Base-by-base conservation (phyloP, 2,888 invertebrate species). In the Chrysopilus asiliformis region DNA sequence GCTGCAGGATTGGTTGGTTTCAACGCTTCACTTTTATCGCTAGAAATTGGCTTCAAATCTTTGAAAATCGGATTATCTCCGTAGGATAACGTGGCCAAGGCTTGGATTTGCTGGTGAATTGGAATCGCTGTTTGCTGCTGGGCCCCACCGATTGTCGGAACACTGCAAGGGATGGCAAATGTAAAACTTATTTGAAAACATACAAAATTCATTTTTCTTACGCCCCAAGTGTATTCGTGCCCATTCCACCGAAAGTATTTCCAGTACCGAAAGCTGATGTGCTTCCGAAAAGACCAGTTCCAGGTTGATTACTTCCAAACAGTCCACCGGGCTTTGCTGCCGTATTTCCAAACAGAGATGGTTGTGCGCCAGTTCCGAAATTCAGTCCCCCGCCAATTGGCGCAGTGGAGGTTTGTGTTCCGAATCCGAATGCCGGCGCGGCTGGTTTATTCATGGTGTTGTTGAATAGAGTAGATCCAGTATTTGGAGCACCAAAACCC, bases 11-110 rank as follows among this genome's bases (percentile, higher is more conserved):
- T 79, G 0, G 78, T 75, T 1, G 79, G 76, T 47, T 78, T 79
- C 16, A 81, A 57, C 1, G 76, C 68, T 37, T 79, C 78, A 2
- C 71, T 63, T 49, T 60, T 55, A 65, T 71, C 61, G 62, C 62
- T 56, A 0, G 65, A 57, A 2, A 64, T 61, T 0, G 65, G 64
- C 27, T 68, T 57, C 1, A 86, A 57, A 53, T 84, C 83, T 50
- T 81, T 81, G 57, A 86, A 79, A 2, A 93, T 72, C 1, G 86
- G 81, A 22, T 81, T 81, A 55, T 90, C 86, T 0, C 91, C 90
- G 53, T 86, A 93, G 0, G 91, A 91, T 1, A 82, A 72, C 2
- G 81, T 76, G 0, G 82, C 78, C 26, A 89, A 65, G 1, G 81
- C 71, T 37, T 84, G 58, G 16, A 82, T 79, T 53, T 81, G 79